Evolutionary conservation across 2,113 vertebrate species (phyloP).

Genomic region (Rhabdomys dilectus): DNA sequence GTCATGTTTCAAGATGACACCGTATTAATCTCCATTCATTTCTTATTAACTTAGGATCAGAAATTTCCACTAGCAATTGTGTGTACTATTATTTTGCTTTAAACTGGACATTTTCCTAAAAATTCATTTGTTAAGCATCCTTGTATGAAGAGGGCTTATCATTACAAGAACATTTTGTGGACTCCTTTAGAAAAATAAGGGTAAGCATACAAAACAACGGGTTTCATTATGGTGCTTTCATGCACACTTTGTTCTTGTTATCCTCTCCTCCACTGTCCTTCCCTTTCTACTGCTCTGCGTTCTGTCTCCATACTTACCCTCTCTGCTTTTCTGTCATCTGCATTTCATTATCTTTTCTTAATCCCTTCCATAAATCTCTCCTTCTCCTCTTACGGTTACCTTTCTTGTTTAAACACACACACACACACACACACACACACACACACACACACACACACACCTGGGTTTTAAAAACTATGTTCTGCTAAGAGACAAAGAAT

Average conservation of each 20-base stretch:
- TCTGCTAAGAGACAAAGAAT: background rate
- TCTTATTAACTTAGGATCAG: slow-evolving; percentile 48
- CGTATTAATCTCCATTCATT: slow-evolving; percentile 7
- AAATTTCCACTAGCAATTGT: background rate
- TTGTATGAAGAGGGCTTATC: background rate
- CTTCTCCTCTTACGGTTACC: background rate
- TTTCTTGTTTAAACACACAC: background rate
- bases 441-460: background rate
- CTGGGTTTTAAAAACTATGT: background rate
- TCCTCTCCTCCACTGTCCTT: background rate
- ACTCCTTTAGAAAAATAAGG: background rate
- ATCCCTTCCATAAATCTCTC: background rate
- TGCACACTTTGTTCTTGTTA: background rate
- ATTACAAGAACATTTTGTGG: background rate
- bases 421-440: background rate
- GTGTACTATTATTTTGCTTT: slow-evolving; percentile 38
- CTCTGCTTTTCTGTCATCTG: background rate
- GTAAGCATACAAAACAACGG: background rate
- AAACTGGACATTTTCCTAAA: slow-evolving; percentile 48
- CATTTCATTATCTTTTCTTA: background rate
- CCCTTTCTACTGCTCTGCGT: background rate
- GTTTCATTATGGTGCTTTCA: background rate
- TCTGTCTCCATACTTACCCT: background rate
- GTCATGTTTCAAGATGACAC: background rate
- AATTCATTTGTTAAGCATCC: background rate